Conservation (phyloP, 1,140 invertebrate species). For the Chironomus striatipennis region DNA sequence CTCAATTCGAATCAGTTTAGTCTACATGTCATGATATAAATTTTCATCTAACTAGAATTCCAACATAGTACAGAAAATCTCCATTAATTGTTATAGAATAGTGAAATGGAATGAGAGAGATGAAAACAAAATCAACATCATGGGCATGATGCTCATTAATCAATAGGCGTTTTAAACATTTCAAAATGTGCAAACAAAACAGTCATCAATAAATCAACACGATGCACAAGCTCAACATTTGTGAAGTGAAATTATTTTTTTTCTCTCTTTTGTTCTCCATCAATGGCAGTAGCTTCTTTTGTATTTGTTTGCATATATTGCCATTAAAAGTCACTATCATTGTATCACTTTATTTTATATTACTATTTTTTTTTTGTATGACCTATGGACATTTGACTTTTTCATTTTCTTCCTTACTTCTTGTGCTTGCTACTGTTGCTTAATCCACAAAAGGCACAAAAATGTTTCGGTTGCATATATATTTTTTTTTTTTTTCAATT, state of each 20-base stretch:
- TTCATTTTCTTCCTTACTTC: not conserved
- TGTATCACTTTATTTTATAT: not conserved
- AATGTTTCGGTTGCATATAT: not conserved
- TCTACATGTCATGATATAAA: too few relatives aligned
- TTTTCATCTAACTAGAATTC: too few relatives aligned
- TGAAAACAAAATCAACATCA: not conserved
- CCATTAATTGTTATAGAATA: not conserved
- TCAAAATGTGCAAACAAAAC: constrained; percentile 7
- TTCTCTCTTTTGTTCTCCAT: not conserved
- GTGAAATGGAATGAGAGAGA: not conserved
- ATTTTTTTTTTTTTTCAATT: not conserved
- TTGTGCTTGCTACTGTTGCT: constrained; percentile 4
- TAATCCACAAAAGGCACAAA: not conserved
- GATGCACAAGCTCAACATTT: not conserved
- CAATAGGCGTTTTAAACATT: constrained; percentile 8
- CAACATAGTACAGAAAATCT: too few relatives aligned
- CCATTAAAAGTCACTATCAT: not conserved
- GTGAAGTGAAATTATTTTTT: constrained; percentile 11
- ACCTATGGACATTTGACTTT: not conserved
- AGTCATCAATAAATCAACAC: not conserved
- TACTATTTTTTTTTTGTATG: not conserved
- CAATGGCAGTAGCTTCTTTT: not conserved
- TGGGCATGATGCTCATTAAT: not conserved
- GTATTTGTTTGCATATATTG: not conserved
- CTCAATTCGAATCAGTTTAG: too few relatives aligned